Evolutionary conservation across 2,113 vertebrate species (phyloP).

Genomic region (Psammodynastes pulverulentus): DNA sequence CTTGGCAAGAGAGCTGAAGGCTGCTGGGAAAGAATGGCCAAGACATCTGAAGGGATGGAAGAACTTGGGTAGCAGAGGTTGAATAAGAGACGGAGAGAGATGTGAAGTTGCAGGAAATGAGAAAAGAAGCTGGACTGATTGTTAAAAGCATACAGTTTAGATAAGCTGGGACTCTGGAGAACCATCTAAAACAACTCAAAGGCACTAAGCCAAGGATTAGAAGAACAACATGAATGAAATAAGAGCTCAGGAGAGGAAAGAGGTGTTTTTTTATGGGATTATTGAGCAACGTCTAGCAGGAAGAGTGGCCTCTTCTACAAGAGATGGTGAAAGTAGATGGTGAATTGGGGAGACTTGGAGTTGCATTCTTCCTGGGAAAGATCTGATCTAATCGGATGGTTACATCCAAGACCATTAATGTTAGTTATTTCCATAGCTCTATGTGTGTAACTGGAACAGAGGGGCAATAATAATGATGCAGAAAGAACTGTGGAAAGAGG

Average conservation of each 20-base stretch:
- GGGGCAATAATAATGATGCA: not conserved
- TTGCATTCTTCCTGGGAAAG: not conserved
- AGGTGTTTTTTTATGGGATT: not conserved
- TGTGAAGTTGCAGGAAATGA: constrained; percentile 3
- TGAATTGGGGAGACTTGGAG: not conserved
- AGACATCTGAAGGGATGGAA: not conserved
- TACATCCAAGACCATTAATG: not conserved
- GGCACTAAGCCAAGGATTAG: not conserved
- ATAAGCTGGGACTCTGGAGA: not conserved
- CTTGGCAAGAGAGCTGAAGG: constrained; percentile 6
- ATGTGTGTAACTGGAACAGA: not conserved
- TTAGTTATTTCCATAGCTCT: not conserved
- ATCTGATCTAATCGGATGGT: not conserved
- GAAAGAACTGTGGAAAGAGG: not conserved
- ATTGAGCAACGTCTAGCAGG: not conserved
- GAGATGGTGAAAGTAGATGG: not conserved
- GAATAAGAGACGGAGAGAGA: not conserved
- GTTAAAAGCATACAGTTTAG: not conserved
- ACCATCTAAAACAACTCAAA: not conserved
- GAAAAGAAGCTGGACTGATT: not conserved
- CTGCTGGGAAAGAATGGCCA: not conserved
- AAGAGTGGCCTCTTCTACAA: not conserved
- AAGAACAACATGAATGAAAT: not conserved
- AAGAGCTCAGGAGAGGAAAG: not conserved
- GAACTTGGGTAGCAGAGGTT: not conserved